Evolutionary conservation across 2,888 invertebrate species (phyloP).

Genomic region (Rhimphoctona megacephalus): DNA sequence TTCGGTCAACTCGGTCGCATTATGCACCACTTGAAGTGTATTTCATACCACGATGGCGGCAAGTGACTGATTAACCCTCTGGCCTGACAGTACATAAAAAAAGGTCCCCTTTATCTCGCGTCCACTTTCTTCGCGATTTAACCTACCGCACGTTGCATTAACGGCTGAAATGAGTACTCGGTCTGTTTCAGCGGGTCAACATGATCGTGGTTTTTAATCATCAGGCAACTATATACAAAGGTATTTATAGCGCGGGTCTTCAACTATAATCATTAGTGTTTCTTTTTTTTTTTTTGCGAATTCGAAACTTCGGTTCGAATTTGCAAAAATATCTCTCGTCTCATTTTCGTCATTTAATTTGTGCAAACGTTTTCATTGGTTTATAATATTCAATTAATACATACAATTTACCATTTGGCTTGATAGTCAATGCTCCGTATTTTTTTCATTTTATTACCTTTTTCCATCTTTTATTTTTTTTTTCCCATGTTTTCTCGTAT

Average conservation of each 20-base stretch:
- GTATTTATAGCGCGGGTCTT: slow-evolving; percentile 65
- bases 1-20: slow-evolving; percentile 21
- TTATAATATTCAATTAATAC: slow-evolving; percentile 35
- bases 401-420: slow-evolving; percentile 43
- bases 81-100: slow-evolving; percentile 42
- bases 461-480: neutral
- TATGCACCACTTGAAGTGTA: slow-evolving; percentile 27
- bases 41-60: slow-evolving; percentile 24
- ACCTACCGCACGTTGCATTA: slow-evolving; percentile 30
- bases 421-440: slow-evolving; percentile 60
- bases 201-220: slow-evolving; percentile 71
- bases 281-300: slow-evolving; percentile 28
- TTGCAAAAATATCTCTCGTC: slow-evolving; percentile 11
- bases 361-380: slow-evolving; percentile 36
- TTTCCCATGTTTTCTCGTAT: neutral
- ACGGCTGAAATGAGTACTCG: slow-evolving; percentile 22
- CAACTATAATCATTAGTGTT: slow-evolving; percentile 34
- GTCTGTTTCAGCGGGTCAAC: slow-evolving; percentile 51
- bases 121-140: slow-evolving; percentile 31
- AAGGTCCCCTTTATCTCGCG: slow-evolving; percentile 34
- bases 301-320: slow-evolving; percentile 26
- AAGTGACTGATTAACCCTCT: slow-evolving; percentile 66
- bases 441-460: neutral
- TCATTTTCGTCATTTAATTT: slow-evolving; percentile 13
- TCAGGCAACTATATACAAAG: slow-evolving; percentile 79